Conservation (phyloP, 2,797 vertebrate genomes). For the Smutsia gigantea region DNA sequence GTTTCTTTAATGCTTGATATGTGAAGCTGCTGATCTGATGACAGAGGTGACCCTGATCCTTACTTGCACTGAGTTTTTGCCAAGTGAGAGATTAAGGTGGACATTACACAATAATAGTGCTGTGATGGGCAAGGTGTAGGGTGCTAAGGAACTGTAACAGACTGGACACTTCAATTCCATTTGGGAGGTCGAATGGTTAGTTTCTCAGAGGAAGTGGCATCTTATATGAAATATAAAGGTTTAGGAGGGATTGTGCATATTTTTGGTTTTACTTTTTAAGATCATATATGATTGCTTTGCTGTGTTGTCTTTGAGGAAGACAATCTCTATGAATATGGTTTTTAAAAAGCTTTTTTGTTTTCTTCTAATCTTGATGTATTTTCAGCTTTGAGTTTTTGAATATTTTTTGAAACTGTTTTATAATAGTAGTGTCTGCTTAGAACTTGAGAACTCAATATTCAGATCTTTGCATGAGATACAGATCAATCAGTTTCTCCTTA, state of each 20-base stretch:
- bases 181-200: neutral
- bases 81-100: neutral
- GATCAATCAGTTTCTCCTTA: slow-evolving; percentile 28
- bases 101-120: neutral
- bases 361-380: neutral
- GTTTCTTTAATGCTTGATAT: neutral
- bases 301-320: neutral
- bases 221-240: neutral
- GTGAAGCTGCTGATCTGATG: neutral
- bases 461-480: slow-evolving; percentile 19
- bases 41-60: neutral
- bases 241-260: neutral
- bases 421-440: neutral
- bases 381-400: slow-evolving; percentile 21
- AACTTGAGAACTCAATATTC: slow-evolving; percentile 22
- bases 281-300: neutral
- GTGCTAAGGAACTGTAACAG: neutral
- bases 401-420: slow-evolving; percentile 18
- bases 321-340: neutral
- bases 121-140: neutral
- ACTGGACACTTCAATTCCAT: neutral
- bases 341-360: neutral
- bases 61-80: neutral
- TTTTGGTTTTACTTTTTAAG: slow-evolving; percentile 44
- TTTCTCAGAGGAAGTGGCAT: neutral